These are phyloP conservation scores for Hirudinaria manillensis DNA, from an alignment of 2,888 invertebrate species.

Conservation along the genomic window DNA sequence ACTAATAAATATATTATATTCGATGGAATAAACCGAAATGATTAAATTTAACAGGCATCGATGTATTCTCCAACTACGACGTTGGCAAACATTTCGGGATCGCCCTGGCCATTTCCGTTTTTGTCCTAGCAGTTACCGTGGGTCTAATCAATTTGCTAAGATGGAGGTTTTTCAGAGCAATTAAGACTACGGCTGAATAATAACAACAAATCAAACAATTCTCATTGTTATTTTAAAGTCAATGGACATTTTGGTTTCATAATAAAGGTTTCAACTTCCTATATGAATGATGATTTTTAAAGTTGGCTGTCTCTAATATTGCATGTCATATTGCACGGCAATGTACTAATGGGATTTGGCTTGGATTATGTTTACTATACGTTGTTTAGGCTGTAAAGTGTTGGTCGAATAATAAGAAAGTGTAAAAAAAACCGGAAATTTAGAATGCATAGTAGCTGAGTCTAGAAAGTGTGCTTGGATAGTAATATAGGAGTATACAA, in stretches of 20 bases:
- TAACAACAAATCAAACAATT: neutral
- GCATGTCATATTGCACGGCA: no score
- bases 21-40: no score
- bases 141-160: neutral
- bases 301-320: no score
- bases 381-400: no score
- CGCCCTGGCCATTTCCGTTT: conserved; percentile 6
- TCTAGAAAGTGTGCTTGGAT: neutral
- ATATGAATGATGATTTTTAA: no score
- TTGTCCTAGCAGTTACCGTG: neutral
- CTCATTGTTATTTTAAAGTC: neutral
- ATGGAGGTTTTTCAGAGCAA: neutral
- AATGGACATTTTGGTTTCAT: neutral
- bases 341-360: no score
- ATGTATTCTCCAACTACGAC: neutral
- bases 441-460: no score
- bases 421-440: no score
- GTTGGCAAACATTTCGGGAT: conserved; percentile 23
- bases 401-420: no score
- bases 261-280: no score
- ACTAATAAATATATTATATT: no score
- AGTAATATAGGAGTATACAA: neutral
- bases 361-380: no score
- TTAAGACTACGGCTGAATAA: neutral
- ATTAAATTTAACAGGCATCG: conserved; percentile 4